These are phyloP conservation scores for Griposia aprilina DNA, from an alignment of 2,888 invertebrate genomes.

Conservation along the genomic window DNA sequence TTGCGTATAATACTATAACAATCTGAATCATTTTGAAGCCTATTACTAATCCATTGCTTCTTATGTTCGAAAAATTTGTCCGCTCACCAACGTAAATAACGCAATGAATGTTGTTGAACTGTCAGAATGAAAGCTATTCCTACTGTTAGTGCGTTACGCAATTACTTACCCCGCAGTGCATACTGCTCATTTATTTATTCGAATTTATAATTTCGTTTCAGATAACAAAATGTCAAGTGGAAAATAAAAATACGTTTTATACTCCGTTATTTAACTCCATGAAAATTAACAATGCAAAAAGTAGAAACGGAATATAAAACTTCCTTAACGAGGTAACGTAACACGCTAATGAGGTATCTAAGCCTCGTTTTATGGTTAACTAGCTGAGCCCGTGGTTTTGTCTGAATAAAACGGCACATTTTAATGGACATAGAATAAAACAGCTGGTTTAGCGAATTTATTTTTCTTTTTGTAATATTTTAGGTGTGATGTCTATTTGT, in stretches of 20 bases:
- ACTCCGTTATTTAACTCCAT: too few species aligned
- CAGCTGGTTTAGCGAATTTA: neutral
- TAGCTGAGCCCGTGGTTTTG: slow-evolving; percentile 28
- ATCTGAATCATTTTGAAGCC: too few species aligned
- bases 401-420: neutral
- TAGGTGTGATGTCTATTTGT: neutral
- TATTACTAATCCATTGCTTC: too few species aligned
- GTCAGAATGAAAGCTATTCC: too few species aligned
- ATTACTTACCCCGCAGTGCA: too few species aligned
- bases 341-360: slow-evolving; percentile 52
- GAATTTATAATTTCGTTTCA: neutral
- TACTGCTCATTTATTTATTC: neutral
- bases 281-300: slow-evolving; percentile 45
- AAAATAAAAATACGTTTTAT: neutral
- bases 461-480: neutral
- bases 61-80: too few species aligned
- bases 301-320: slow-evolving; percentile 43
- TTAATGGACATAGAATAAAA: neutral
- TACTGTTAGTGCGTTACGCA: too few species aligned
- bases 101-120: too few species aligned
- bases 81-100: too few species aligned
- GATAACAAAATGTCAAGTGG: neutral
- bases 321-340: slow-evolving; percentile 48
- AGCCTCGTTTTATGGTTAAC: slow-evolving; percentile 40
- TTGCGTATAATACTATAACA: too few species aligned